phyloP scores from a whole-genome alignment of 2,113 vertebrate genomes.

The Lynx canadensis region DNA sequence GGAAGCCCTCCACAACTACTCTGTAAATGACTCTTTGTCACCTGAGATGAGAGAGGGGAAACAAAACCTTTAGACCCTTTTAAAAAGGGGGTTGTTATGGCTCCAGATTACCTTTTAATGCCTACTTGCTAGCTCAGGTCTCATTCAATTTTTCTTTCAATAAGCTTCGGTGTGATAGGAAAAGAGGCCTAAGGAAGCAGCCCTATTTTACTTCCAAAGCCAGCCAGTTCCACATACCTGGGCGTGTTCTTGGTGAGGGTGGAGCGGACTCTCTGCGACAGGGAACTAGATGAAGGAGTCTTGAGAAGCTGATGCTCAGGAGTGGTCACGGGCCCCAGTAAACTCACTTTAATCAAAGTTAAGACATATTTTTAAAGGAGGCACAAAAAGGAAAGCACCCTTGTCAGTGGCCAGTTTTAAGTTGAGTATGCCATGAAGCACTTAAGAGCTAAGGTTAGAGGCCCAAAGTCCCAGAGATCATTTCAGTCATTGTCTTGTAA shows the following conservation, averaged over 20 bases:
- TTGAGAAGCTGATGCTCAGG: conserved; percentile 95
- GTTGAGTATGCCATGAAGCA: background rate
- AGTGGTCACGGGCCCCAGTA: conserved; percentile 96
- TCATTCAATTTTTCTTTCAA: conserved; percentile 31
- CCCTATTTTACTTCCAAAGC: background rate
- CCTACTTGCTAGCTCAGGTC: background rate
- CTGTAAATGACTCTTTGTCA: background rate
- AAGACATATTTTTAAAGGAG: conserved; percentile 39
- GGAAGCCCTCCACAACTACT: background rate
- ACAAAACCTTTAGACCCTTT: background rate
- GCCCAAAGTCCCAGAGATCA: background rate
- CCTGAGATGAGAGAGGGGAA: background rate
- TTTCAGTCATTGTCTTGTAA: background rate
- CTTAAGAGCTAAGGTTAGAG: conserved; percentile 8
- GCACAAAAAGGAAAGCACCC: background rate
- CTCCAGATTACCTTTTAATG: background rate
- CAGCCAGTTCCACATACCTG: conserved; percentile 85
- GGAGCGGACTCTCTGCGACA: conserved; percentile 93
- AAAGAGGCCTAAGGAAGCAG: background rate
- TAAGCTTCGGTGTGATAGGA: background rate
- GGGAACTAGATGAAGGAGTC: conserved; percentile 94
- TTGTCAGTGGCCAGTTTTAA: background rate
- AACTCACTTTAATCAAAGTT: conserved; percentile 89
- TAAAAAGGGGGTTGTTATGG: background rate
- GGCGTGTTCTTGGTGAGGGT: conserved; percentile 93